A percentile compares a stretch with the other conserved stretches of the same genome.
phyloP scores from a whole-genome alignment of 2,888 invertebrate species.

The Acleris emargana region DNA sequence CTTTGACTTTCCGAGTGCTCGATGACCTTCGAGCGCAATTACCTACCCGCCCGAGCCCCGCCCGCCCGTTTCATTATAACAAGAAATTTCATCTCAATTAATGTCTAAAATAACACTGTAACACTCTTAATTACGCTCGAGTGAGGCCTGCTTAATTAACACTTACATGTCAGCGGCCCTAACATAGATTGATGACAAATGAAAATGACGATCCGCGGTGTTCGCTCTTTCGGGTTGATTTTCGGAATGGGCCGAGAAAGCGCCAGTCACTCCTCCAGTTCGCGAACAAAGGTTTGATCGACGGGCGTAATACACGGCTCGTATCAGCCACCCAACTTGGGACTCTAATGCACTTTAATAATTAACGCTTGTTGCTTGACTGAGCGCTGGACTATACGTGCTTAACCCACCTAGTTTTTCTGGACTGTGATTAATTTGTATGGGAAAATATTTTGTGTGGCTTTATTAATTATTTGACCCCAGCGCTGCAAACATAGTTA shows the following conservation, averaged over 20 bases:
- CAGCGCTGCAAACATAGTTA: background rate
- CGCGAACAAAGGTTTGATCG: slow-evolving; percentile 69
- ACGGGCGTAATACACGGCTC: slow-evolving; percentile 64
- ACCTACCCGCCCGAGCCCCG: slow-evolving; percentile 60
- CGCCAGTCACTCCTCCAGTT: slow-evolving; percentile 76
- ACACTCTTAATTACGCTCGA: slow-evolving; percentile 83
- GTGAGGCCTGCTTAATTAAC: slow-evolving; percentile 83
- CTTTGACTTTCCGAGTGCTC: slow-evolving; percentile 62
- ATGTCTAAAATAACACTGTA: slow-evolving; percentile 83
- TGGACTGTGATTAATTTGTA: background rate
- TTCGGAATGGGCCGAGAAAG: slow-evolving; percentile 63
- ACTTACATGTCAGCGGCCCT: slow-evolving; percentile 81
- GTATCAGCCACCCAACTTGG: slow-evolving; percentile 70
- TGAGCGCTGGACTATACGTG: slow-evolving; percentile 37
- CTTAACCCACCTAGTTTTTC: slow-evolving; percentile 27
- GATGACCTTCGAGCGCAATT: slow-evolving; percentile 71
- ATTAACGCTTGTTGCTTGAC: slow-evolving; percentile 61
- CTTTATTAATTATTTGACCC: background rate
- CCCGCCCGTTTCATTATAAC: slow-evolving; percentile 71
- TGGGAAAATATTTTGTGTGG: slow-evolving; percentile 1
- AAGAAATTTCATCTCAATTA: slow-evolving; percentile 83
- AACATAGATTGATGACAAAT: slow-evolving; percentile 84
- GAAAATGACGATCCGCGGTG: slow-evolving; percentile 79
- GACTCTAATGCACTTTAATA: slow-evolving; percentile 78
- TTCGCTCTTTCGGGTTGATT: slow-evolving; percentile 68